These are phyloP conservation scores for Channallabes apus DNA, from an alignment of 2,797 vertebrate species.

Conservation along the genomic window DNA sequence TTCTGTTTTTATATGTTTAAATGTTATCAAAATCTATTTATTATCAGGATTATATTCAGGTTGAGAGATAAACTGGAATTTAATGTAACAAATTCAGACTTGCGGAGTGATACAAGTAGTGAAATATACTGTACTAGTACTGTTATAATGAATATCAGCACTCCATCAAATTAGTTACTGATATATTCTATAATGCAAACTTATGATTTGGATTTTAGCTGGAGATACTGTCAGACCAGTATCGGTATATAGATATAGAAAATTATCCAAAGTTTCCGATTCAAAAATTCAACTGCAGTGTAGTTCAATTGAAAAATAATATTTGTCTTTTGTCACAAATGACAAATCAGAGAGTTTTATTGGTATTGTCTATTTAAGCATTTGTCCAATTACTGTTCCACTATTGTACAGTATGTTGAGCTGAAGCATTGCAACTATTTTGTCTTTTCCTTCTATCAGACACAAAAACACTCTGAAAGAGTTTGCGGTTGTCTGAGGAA, in stretches of 20 bases:
- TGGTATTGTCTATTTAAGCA: background rate
- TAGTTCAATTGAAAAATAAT: background rate
- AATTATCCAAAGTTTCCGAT: background rate
- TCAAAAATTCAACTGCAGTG: background rate
- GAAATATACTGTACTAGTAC: background rate
- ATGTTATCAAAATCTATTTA: background rate
- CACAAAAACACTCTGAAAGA: background rate
- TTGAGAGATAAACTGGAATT: background rate
- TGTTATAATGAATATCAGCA: background rate
- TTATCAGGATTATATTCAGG: background rate
- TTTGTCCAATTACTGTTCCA: background rate
- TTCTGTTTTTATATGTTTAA: background rate
- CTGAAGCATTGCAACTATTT: background rate
- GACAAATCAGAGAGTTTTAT: background rate
- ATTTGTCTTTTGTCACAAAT: background rate
- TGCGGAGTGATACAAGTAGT: background rate
- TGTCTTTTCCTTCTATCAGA: background rate
- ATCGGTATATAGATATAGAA: background rate
- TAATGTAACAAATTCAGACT: background rate
- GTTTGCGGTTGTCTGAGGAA: constrained; percentile 1
- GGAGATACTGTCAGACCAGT: background rate
- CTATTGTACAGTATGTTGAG: background rate
- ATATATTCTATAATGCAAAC: background rate
- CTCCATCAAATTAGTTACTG: background rate
- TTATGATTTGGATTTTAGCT: background rate